Evolutionary conservation across 2,113 vertebrate species (phyloP), one percentile per base, ranked within the genome.

Genomic region (Tor tambroides): DNA sequence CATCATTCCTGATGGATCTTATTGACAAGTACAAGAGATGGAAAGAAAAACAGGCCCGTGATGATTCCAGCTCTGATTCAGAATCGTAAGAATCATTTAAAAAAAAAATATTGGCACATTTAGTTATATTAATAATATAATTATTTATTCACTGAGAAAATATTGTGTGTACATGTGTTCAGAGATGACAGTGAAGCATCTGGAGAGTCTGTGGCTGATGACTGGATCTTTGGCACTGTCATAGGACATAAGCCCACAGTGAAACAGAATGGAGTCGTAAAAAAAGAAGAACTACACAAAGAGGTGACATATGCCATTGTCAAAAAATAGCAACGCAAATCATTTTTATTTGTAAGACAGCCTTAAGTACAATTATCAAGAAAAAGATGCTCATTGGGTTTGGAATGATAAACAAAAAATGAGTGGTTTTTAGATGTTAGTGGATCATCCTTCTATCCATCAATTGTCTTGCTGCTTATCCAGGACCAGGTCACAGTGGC

Each of bases 21-120:
- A 97, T 98, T 46, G 98, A 99, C 91, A 93, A 96, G 91, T 97
- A 98, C 94, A 99, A 97, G 95, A 94, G 96, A 84, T 99, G 98
- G 98, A 98, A 98, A 87, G 93, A 96, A 0, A 96, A 98, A 85
- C 97, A 97, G 94, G 95, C 96, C 85, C 95, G 94, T 0, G 97
- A 98, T 0, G 94, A 96, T 83, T 98, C 97, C 80, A 97, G 97
- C 93, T 98, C 97, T 0, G 97, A 97, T 28, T 98, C 97, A 0
- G 98, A 98, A 15, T 95, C 92, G 98, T 98, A 92, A 94, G 97
- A 94, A n/a, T n/a, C n/a, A n/a, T n/a, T n/a, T n/a, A 56, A 12
- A n/a, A 43, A 49, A 65, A 12, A 23, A 3, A 6, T 1, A 67
- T 82, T 3, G 9, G 17, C n/a, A 69, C 67, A 71, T 21, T 26